Conservation (phyloP, 2,113 vertebrate genomes). For the Rhipidura dahli region DNA sequence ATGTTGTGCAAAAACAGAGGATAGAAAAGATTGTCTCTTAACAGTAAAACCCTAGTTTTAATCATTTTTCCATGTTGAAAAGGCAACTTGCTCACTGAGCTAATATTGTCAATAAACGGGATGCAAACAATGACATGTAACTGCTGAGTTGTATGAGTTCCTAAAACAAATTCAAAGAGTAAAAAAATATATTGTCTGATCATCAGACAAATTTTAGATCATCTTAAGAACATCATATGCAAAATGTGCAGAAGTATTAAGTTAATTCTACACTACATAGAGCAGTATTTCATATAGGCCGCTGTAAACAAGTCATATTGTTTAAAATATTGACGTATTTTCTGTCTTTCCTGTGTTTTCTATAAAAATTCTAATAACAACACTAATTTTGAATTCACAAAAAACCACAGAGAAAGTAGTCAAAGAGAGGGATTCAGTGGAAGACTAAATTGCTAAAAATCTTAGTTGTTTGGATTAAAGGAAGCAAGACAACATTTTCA, state of each 20-base stretch:
- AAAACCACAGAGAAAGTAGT: neutral
- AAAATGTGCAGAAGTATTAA: neutral
- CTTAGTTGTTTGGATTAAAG: neutral
- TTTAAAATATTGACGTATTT: neutral
- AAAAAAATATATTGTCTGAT: neutral
- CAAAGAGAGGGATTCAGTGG: neutral
- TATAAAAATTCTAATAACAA: neutral
- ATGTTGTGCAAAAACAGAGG: neutral
- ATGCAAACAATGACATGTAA: neutral
- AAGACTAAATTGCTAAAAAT: neutral
- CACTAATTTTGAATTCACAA: neutral
- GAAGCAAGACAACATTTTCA: neutral
- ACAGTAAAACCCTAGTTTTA: neutral
- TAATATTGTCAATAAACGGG: neutral
- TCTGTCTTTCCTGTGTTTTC: neutral
- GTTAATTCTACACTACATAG: neutral
- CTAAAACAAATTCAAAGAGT: neutral
- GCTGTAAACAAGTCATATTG: neutral
- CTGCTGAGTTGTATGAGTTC: neutral
- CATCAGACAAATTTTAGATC: neutral
- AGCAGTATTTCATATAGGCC: neutral
- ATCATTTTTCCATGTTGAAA: neutral
- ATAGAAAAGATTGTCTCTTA: neutral
- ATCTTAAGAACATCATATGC: neutral
- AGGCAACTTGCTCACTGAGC: neutral